Base-by-base conservation (phyloP, 2,888 invertebrate genomes). In the Gnatocerus cornutus region DNA sequence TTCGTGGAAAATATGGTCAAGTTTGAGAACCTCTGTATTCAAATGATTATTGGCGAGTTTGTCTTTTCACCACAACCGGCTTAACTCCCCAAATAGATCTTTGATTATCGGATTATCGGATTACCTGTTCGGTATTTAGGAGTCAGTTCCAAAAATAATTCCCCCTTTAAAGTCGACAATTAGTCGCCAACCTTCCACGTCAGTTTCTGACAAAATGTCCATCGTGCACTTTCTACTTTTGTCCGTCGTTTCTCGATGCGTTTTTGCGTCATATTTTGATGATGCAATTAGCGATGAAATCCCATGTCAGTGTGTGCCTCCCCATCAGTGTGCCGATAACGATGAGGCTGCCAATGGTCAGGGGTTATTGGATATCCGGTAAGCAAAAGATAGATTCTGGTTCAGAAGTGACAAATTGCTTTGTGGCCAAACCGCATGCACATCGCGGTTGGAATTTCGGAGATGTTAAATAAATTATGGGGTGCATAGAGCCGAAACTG, bases 361-460 rank as follows among this genome's bases (percentile, higher is more conserved):
- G 41, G 75, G 72, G 56, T 65, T 76, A 43, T 55, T 79, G 63
- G 79, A 78, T 71, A 74, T 79, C 46, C 73, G 79, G 79, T 78
- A 73, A 70, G 71, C 66, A 66, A 59, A 56, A 68, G 37, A 62
- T 39, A 46, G 39, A 58, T 63, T 62, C 29, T 29, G 29, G 9
- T 45, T 13, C 29, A 63, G 1, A 46, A 63, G 16, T 62, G 62
- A 62, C 52, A 61, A 68, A 50, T 62, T 62, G 33, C 63, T 68
- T 43, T 50, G 30, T 33, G 8, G 16, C 56, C 30, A 37, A 62
- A 62, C 52, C 52, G 46, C 61, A 33, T 16, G 29, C 37, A 37
- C 13, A 37, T 29, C 13, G 58, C 45, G 48, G 46, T 59, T 12
- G n/a, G 29, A 29, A 46, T 59, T 48, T 29, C 12, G 45, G n/a